Conservation (phyloP, 1,140 invertebrate species). For the Trachelipus rathkii region DNA sequence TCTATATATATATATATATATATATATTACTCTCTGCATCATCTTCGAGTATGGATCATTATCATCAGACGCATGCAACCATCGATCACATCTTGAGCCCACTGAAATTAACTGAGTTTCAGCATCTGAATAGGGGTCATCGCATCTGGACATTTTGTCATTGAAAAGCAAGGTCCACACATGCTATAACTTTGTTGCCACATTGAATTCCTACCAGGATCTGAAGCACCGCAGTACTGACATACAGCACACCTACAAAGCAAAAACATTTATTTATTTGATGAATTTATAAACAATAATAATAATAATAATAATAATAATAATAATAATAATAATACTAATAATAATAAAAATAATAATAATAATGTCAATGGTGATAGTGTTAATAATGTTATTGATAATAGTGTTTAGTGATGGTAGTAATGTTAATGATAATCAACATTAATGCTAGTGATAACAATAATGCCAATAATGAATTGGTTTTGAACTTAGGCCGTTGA, state of each 20-base stretch:
- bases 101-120: slow-evolving; percentile 96
- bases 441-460: too few relatives aligned
- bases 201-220: slow-evolving; percentile 72
- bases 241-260: slow-evolving; percentile 76
- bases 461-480: too few relatives aligned
- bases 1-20: slow-evolving; percentile 6
- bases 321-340: too few relatives aligned
- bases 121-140: slow-evolving; percentile 74
- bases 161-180: slow-evolving; percentile 89
- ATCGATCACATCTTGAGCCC: slow-evolving; percentile 82
- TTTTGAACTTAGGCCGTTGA: too few relatives aligned
- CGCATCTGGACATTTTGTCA: slow-evolving; percentile 75
- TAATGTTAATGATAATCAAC: too few relatives aligned
- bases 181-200: slow-evolving; percentile 83
- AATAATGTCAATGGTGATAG: too few relatives aligned
- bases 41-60: slow-evolving; percentile 74
- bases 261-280: too few relatives aligned
- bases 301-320: too few relatives aligned
- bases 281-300: too few relatives aligned
- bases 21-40: slow-evolving; percentile 72
- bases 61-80: slow-evolving; percentile 93
- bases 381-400: too few relatives aligned
- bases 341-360: too few relatives aligned
- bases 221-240: slow-evolving; percentile 78
- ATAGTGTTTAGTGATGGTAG: too few relatives aligned